Conservation (phyloP, 2,888 invertebrate species). For the Microplitis manilae region DNA sequence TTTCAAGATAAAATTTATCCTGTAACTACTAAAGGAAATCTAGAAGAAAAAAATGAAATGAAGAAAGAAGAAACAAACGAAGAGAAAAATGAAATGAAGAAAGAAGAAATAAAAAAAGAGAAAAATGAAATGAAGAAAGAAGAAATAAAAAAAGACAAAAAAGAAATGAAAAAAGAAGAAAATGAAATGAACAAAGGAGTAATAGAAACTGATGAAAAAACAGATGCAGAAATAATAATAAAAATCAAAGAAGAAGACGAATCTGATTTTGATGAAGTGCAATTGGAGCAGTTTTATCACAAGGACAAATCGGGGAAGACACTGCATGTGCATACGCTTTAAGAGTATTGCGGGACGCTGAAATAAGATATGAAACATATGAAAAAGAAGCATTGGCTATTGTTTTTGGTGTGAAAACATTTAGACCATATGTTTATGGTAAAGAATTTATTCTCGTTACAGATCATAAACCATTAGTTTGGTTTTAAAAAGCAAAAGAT, state of each 20-base stretch:
- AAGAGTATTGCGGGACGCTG: constrained; percentile 19
- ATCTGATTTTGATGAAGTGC: constrained; percentile 24
- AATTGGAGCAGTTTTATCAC: constrained; percentile 9
- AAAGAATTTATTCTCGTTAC: background rate
- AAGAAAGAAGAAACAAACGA: too few species aligned
- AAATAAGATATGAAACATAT: constrained; percentile 25
- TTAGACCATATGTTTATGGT: constrained; percentile 32
- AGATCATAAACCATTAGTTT: constrained; percentile 4
- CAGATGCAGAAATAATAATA: background rate
- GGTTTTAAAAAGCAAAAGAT: constrained; percentile 4
- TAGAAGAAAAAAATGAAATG: too few species aligned
- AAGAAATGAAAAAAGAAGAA: too few species aligned
- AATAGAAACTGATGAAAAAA: background rate
- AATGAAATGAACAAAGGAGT: background rate
- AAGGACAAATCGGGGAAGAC: too few species aligned
- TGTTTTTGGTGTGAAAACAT: too few species aligned
- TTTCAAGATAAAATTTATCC: background rate
- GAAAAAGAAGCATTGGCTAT: constrained; percentile 19
- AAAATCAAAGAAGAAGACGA: too few species aligned
- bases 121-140: too few species aligned
- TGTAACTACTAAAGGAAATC: too few species aligned
- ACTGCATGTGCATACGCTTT: constrained; percentile 22
- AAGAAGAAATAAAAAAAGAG: too few species aligned
- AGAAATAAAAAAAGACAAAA: too few species aligned
- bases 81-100: too few species aligned